Evolutionary conservation across 2,888 invertebrate genomes (phyloP).

Genomic region (Megalurothrips usitatus): DNA sequence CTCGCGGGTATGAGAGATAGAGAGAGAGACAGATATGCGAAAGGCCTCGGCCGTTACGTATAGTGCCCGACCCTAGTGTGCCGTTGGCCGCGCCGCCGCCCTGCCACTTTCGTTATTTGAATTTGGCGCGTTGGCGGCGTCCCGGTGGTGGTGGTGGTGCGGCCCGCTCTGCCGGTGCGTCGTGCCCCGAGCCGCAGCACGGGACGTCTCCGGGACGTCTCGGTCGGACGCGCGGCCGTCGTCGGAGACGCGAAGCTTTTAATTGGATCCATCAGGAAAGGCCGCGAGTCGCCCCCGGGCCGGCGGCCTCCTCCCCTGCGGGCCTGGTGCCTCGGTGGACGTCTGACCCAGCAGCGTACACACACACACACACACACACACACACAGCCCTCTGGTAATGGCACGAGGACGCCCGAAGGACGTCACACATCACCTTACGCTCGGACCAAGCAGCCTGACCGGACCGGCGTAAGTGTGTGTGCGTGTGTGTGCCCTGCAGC

Average conservation of each 20-base stretch:
- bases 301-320: not conserved
- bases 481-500: not conserved
- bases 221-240: too few species aligned
- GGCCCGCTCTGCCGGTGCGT: too few species aligned
- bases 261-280: not conserved
- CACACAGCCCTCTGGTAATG: not conserved
- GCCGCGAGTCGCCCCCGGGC: not conserved
- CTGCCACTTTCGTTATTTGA: too few species aligned
- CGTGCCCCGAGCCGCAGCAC: not conserved
- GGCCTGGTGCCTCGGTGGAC: not conserved
- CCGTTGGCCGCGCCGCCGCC: too few species aligned
- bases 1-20: too few species aligned
- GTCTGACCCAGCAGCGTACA: not conserved
- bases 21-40: too few species aligned
- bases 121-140: not conserved
- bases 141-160: too few species aligned
- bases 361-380: not conserved
- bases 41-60: too few species aligned
- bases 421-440: too few species aligned
- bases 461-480: too few species aligned
- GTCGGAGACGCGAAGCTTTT: not conserved
- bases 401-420: not conserved
- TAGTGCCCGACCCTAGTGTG: too few species aligned
- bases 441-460: not conserved
- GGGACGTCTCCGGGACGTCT: too few species aligned